phyloP scores from a whole-genome alignment of 2,113 vertebrate species.

The Cairina moschata region DNA sequence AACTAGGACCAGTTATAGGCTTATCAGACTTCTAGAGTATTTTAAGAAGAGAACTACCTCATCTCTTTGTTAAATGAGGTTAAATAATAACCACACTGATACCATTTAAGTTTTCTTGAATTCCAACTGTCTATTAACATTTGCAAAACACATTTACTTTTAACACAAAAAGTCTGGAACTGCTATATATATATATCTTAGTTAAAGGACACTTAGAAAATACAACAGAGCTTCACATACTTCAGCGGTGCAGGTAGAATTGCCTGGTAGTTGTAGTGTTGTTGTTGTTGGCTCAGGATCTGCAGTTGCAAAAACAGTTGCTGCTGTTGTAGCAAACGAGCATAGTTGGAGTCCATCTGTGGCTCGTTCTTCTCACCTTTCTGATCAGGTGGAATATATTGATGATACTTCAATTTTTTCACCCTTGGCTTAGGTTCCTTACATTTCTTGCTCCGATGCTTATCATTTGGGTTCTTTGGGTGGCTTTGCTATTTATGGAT shows the following conservation, averaged over 20 bases:
- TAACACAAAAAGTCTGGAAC: neutral
- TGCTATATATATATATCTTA: neutral
- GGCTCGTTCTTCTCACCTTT: slow-evolving; percentile 90
- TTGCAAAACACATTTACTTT: neutral
- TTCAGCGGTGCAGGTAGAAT: slow-evolving; percentile 84
- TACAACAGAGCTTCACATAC: slow-evolving; percentile 77
- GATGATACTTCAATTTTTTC: slow-evolving; percentile 97
- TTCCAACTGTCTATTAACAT: neutral
- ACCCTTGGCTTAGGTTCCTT: slow-evolving; percentile 93
- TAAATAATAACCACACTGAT: neutral
- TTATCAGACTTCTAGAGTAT: neutral
- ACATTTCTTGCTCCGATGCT: slow-evolving; percentile 94
- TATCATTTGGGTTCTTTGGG: slow-evolving; percentile 88
- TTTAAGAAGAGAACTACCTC: neutral
- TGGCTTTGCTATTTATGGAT: slow-evolving; percentile 89
- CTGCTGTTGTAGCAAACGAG: slow-evolving; percentile 95
- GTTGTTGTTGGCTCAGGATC: slow-evolving; percentile 92
- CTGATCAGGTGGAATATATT: slow-evolving; percentile 98
- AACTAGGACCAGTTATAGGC: neutral
- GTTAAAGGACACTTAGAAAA: neutral
- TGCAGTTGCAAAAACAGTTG: slow-evolving; percentile 95
- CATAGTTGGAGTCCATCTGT: slow-evolving; percentile 96
- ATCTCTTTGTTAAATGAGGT: neutral
- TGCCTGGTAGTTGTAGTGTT: slow-evolving; percentile 92
- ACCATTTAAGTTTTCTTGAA: neutral